Percentiles rank a stretch among this genome's conserved stretches.
phyloP scores from a whole-genome alignment of 2,888 invertebrate genomes.

The Pemphredon lugubris region DNA sequence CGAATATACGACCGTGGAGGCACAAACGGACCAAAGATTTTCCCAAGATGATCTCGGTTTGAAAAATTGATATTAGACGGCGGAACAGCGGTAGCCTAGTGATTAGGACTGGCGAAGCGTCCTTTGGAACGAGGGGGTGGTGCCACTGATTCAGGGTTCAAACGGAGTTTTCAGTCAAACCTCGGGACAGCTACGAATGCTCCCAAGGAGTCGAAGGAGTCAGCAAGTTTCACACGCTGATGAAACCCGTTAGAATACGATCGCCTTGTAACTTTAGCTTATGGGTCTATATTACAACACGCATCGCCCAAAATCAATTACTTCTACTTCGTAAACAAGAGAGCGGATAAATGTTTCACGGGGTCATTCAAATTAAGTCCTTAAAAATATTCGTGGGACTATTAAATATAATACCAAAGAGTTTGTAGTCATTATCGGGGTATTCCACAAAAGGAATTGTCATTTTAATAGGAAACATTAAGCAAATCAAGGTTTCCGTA shows the following conservation, averaged over 20 bases:
- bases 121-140: constrained; percentile 60
- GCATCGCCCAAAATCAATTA: constrained; percentile 1
- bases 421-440: no score
- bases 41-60: constrained; percentile 35
- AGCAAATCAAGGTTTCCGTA: no score
- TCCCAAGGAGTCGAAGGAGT: constrained; percentile 9
- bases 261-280: constrained; percentile 2
- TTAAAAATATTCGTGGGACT: neutral
- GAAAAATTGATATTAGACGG: constrained; percentile 57
- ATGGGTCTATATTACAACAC: neutral
- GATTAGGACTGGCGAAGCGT: constrained; percentile 60
- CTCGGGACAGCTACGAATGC: constrained; percentile 48
- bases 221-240: constrained; percentile 39
- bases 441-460: no score
- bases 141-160: constrained; percentile 39
- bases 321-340: neutral
- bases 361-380: neutral
- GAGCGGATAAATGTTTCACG: neutral
- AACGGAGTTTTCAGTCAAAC: constrained; percentile 42
- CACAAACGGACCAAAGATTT: constrained; percentile 21
- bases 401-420: no score
- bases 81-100: constrained; percentile 60
- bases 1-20: constrained; percentile 1
- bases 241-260: constrained; percentile 6
- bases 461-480: no score